phyloP scores from a whole-genome alignment of 2,113 vertebrate genomes.

The Dromas ardeola region DNA sequence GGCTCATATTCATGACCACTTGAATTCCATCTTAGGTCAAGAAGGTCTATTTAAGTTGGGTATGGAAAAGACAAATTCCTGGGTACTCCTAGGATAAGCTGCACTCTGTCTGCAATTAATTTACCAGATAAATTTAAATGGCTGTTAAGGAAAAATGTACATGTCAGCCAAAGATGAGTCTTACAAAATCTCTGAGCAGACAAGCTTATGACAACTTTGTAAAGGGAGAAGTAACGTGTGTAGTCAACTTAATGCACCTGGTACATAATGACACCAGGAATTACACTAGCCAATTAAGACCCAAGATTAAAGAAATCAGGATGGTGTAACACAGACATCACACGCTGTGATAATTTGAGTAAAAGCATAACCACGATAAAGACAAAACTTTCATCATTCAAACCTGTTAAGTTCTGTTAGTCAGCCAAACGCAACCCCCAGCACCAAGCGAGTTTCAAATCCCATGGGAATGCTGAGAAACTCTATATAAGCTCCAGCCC shows the following conservation, averaged over 20 bases:
- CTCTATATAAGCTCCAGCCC: background rate
- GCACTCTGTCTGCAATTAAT: background rate
- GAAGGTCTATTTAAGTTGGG: background rate
- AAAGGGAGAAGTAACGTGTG: background rate
- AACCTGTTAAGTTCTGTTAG: background rate
- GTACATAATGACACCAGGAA: background rate
- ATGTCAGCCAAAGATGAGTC: background rate
- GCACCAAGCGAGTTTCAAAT: background rate
- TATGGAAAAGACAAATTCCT: background rate
- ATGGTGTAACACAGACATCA: background rate
- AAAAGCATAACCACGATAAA: background rate
- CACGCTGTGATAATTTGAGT: background rate
- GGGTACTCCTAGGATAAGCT: background rate
- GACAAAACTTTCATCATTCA: background rate
- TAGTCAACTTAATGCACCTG: conserved; percentile 3
- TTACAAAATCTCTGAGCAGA: background rate
- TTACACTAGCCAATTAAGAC: background rate
- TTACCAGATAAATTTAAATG: background rate
- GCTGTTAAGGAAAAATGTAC: background rate
- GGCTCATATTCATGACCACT: background rate
- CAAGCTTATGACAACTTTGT: background rate
- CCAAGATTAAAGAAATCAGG: conserved; percentile 30
- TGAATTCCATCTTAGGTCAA: background rate
- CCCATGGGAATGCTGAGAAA: background rate
- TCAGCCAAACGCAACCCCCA: background rate